Percentiles rank a stretch among this genome's conserved stretches.
Evolutionary conservation across 1,140 invertebrate genomes (phyloP).

Genomic region (Bombus vancouverensis): DNA sequence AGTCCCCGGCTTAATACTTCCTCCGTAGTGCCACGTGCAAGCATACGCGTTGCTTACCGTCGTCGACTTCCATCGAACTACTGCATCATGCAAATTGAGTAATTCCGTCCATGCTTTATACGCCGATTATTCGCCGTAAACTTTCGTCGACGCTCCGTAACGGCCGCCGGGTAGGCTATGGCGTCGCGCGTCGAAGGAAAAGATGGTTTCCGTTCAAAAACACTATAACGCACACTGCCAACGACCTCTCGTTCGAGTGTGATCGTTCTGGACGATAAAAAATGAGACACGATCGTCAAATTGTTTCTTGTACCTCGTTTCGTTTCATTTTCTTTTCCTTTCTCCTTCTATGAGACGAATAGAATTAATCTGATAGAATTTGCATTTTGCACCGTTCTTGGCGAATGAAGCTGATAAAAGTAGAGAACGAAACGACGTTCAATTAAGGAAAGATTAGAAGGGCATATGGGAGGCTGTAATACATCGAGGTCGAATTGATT

Average conservation of each 20-base stretch:
- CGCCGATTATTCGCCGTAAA: conserved; percentile 49
- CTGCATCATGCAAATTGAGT: conserved; percentile 53
- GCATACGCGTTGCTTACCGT: conserved; percentile 43
- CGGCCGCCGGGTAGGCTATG: background rate
- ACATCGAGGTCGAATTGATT: conserved; percentile 7
- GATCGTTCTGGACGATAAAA: too few species aligned
- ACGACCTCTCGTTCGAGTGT: background rate
- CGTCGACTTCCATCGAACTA: conserved; percentile 47
- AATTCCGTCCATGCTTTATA: conserved; percentile 46
- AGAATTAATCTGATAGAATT: background rate
- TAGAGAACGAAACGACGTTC: background rate
- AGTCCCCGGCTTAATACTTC: conserved; percentile 31
- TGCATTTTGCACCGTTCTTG: background rate
- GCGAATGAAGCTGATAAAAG: background rate
- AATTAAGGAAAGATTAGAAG: background rate
- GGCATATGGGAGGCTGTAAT: background rate
- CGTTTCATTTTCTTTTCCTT: background rate
- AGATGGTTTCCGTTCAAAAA: conserved; percentile 24
- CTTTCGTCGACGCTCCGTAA: conserved; percentile 41
- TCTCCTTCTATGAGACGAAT: too few species aligned
- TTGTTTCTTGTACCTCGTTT: background rate
- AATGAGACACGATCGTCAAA: background rate
- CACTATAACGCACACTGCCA: background rate
- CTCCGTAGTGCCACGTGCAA: background rate
- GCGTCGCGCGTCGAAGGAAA: background rate